Base-by-base conservation (phyloP, 37 sponge, comb jelly and placozoan genomes). In the Bolinopsis microptera region DNA sequence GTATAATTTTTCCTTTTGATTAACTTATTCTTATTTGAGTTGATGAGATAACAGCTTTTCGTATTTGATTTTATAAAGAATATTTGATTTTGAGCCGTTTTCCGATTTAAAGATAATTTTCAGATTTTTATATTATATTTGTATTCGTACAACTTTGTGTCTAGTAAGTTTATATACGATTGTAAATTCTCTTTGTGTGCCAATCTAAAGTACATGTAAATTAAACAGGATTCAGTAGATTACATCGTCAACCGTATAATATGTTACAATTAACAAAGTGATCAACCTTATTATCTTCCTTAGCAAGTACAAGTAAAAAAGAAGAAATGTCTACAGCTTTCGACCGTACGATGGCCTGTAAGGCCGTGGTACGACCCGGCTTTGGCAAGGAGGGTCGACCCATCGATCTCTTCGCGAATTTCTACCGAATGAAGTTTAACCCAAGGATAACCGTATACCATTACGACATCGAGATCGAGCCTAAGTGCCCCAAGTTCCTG, bases 401-500 rank as follows among this genome's bases (percentile, higher is more conserved):
- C 5, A 80, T 80, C 3, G 38, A 80, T 36, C 37, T 80, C 9
- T 80, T 80, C 82, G 82, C 82, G 22, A 80, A 80, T 36, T 80
- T 80, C 37, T 80, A 80, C 82, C 2, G 37, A 30, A 80, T 80
- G 82, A 80, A 80, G 82, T 80, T 80, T 36, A 80, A 80, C 37
- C 82, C 82, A 16, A 2, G 82, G 37, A 80, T 80, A 2, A 80
- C 82, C 22, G 82, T 80, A 0, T 80, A 80, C 37, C 82, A 80
- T 13, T 80, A 80, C 37, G 82, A 80, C 37, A 80, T 80, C 32
- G 82, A 80, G 23, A 35, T 80, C 0, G 82, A 80, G 23, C 82
- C 82, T 1, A 80, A 80, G 38, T 80, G 82, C 23, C 82, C 82
- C 1, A 80, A 80, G 38, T 80, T 80, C 37, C 9, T 80, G 82